Percentiles rank a stretch among this genome's conserved stretches.
These are phyloP conservation scores for Triplophysa yarkandensis DNA, from an alignment of 2,797 vertebrate genomes.

Conservation along the genomic window DNA sequence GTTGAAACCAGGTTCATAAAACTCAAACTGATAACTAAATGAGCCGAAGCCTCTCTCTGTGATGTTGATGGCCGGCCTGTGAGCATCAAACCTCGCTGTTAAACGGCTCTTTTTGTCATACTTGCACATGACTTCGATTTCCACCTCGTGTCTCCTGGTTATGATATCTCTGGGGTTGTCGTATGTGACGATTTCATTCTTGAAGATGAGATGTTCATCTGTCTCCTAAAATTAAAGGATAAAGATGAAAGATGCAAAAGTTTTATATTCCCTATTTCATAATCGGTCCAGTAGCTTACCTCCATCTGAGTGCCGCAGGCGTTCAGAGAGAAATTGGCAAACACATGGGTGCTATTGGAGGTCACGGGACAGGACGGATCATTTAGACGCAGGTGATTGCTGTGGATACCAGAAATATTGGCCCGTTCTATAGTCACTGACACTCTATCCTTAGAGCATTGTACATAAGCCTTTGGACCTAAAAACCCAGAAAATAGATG, in stretches of 20 bases:
- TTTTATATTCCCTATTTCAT: neutral
- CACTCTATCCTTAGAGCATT: constrained; percentile 59
- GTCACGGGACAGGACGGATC: constrained; percentile 56
- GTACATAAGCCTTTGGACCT: constrained; percentile 44
- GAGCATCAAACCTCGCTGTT: constrained; percentile 55
- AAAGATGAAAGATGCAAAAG: neutral
- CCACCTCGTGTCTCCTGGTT: constrained; percentile 50
- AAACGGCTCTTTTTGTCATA: constrained; percentile 58
- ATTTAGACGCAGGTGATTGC: constrained; percentile 55
- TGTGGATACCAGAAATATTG: constrained; percentile 34
- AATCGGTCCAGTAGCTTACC: constrained; percentile 35
- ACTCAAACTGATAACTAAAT: constrained; percentile 66
- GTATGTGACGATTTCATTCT: constrained; percentile 57
- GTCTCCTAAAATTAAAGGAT: constrained; percentile 56
- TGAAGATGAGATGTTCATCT: constrained; percentile 54
- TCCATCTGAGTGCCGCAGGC: constrained; percentile 62
- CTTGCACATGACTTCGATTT: constrained; percentile 57
- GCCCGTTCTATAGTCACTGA: constrained; percentile 57
- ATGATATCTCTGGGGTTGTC: constrained; percentile 46
- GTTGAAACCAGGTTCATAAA: constrained; percentile 56
- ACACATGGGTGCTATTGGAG: constrained; percentile 62
- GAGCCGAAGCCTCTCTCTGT: constrained; percentile 59
- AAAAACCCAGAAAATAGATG: neutral
- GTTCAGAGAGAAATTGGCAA: constrained; percentile 55
- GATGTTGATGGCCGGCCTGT: constrained; percentile 56